These are phyloP conservation scores for Rhegmatorhina hoffmannsi DNA, from an alignment of 2,113 vertebrate genomes.

Conservation along the genomic window DNA sequence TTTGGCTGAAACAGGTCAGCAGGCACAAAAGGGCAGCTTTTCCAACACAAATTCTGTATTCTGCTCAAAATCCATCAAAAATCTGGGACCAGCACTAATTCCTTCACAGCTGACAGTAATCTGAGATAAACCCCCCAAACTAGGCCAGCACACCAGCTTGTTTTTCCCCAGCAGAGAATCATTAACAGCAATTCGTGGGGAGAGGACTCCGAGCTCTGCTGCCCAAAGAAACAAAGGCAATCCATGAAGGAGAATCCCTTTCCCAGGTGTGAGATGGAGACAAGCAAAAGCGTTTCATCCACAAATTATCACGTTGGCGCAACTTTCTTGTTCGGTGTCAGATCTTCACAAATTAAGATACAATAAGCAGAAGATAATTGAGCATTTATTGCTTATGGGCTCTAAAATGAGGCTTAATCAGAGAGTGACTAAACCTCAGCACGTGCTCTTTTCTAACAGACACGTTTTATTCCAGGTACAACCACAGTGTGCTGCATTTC, in stretches of 20 bases:
- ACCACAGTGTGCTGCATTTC: constrained; percentile 1
- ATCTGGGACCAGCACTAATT: neutral
- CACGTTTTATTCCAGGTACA: constrained; percentile 32
- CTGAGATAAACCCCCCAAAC: neutral
- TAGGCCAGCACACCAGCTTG: neutral
- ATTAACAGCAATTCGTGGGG: neutral
- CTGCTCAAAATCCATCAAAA: neutral
- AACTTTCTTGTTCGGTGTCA: constrained; percentile 59
- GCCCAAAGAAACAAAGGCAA: neutral
- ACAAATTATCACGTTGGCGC: constrained; percentile 25
- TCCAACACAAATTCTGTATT: neutral
- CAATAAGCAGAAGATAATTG: constrained; percentile 73
- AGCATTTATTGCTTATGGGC: constrained; percentile 72
- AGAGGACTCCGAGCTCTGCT: neutral
- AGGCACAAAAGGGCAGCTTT: neutral
- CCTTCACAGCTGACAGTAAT: neutral
- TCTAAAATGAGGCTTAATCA: constrained; percentile 70
- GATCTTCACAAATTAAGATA: constrained; percentile 76
- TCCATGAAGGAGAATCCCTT: neutral
- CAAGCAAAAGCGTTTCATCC: neutral
- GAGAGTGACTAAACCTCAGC: constrained; percentile 59
- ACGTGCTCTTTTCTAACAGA: constrained; percentile 19
- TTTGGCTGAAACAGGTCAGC: neutral
- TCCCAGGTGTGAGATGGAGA: neutral
- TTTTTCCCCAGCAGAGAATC: neutral